phyloP scores from a whole-genome alignment of 2,888 invertebrate species.

The Tetanocera ferruginea region DNA sequence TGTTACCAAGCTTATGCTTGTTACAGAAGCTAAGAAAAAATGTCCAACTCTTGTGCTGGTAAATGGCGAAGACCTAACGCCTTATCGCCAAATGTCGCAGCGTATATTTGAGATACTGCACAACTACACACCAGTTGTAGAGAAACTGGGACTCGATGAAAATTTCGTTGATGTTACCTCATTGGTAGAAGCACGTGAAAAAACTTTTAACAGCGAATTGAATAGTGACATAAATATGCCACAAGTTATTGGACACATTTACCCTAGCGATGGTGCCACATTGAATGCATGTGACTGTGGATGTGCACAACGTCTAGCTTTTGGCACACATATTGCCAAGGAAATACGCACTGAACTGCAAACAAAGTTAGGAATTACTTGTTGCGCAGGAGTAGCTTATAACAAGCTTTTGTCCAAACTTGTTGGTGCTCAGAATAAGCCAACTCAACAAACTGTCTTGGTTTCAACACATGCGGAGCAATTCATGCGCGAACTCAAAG shows the following conservation, averaged over 20 bases:
- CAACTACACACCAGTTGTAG: slow-evolving; percentile 80
- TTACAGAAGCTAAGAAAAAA: slow-evolving; percentile 79
- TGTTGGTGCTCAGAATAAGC: slow-evolving; percentile 80
- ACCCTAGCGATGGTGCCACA: slow-evolving; percentile 72
- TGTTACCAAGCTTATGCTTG: slow-evolving; percentile 82
- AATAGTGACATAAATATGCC: slow-evolving; percentile 14
- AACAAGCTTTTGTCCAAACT: slow-evolving; percentile 89
- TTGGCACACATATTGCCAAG: slow-evolving; percentile 81
- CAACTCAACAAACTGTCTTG: slow-evolving; percentile 85
- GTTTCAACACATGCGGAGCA: slow-evolving; percentile 78
- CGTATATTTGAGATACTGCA: slow-evolving; percentile 81
- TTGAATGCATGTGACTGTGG: slow-evolving; percentile 79
- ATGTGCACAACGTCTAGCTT: slow-evolving; percentile 77
- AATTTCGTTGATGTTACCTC: slow-evolving; percentile 85
- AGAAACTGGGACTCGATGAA: slow-evolving; percentile 88
- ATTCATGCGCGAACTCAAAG: slow-evolving; percentile 77
- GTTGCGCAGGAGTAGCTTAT: slow-evolving; percentile 86
- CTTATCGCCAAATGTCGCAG: slow-evolving; percentile 83
- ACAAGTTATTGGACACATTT: slow-evolving; percentile 71
- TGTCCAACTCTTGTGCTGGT: slow-evolving; percentile 84
- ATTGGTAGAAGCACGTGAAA: slow-evolving; percentile 64
- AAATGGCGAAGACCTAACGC: slow-evolving; percentile 86
- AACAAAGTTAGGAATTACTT: slow-evolving; percentile 80
- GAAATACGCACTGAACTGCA: slow-evolving; percentile 81
- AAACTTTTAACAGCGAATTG: slow-evolving; percentile 12